Percentiles rank a stretch among this genome's conserved stretches.
Evolutionary conservation across 92 coral and sea anemone genomes (phyloP).

Genomic region (Galaxea fascicularis): DNA sequence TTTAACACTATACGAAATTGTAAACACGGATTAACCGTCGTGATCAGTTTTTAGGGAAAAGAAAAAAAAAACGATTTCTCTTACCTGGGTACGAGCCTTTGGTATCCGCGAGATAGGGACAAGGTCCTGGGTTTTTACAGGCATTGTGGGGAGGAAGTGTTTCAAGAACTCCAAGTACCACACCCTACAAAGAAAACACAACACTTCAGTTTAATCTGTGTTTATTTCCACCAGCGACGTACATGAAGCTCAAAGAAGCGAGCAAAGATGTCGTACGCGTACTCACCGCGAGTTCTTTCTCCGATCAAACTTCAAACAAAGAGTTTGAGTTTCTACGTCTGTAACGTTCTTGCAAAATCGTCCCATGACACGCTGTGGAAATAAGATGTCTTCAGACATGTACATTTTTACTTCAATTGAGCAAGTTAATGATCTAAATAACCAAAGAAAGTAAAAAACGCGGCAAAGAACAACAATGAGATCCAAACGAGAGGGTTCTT

Average conservation of each 20-base stretch:
- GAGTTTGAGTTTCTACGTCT: constrained; percentile 40
- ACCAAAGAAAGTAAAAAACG: too few species aligned
- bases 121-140: constrained; percentile 60
- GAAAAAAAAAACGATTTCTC: neutral
- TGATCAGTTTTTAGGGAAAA: too few species aligned
- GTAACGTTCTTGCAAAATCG: constrained; percentile 39
- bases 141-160: constrained; percentile 76
- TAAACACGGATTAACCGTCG: neutral
- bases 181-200: constrained; percentile 51
- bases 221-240: neutral
- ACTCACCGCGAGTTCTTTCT: constrained; percentile 53
- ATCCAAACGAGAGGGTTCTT: neutral
- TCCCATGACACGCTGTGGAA: constrained; percentile 44
- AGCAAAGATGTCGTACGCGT: neutral
- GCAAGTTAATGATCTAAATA: too few species aligned
- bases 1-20: too few species aligned
- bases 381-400: neutral
- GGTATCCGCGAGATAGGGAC: constrained; percentile 30
- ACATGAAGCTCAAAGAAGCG: neutral
- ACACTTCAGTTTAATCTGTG: too few species aligned
- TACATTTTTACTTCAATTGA: too few species aligned
- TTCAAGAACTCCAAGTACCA: constrained; percentile 79
- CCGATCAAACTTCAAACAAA: constrained; percentile 50
- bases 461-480: neutral
- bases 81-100: constrained; percentile 31